Evolutionary conservation across 2,888 invertebrate species (phyloP).

Genomic region (Theodoxus fluviatilis): DNA sequence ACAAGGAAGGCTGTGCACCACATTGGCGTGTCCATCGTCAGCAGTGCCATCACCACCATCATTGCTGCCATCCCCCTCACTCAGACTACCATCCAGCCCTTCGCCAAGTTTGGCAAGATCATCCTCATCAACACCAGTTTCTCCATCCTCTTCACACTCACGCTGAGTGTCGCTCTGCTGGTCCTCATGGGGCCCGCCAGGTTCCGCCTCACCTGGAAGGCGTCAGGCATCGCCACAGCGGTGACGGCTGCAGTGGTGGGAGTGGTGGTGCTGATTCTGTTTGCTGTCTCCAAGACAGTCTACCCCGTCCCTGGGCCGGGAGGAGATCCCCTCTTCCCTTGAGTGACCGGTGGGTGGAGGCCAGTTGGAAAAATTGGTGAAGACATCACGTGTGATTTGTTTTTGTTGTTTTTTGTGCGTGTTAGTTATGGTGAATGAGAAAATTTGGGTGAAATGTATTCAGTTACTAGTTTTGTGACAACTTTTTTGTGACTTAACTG

Average conservation of each 20-base stretch:
- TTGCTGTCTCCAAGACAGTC: constrained; percentile 40
- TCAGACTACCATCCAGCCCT: constrained; percentile 58
- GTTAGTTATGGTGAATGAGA: too few relatives aligned
- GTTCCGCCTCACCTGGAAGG: constrained; percentile 42
- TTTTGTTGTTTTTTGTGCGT: too few relatives aligned
- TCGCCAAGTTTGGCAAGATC: constrained; percentile 60
- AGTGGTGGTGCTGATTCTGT: constrained; percentile 40
- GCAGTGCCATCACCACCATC: constrained; percentile 59
- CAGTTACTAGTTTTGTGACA: too few relatives aligned
- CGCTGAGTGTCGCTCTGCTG: constrained; percentile 54
- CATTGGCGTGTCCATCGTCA: constrained; percentile 58
- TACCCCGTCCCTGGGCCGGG: constrained; percentile 55
- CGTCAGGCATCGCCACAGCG: constrained; percentile 39
- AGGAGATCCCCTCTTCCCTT: constrained; percentile 45
- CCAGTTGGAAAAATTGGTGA: too few relatives aligned
- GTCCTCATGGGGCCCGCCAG: constrained; percentile 50
- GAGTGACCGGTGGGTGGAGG: too few relatives aligned
- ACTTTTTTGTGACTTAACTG: too few relatives aligned
- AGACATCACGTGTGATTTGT: too few relatives aligned
- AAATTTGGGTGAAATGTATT: too few relatives aligned
- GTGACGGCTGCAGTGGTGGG: constrained; percentile 41
- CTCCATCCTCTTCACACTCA: constrained; percentile 55
- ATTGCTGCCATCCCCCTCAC: constrained; percentile 60
- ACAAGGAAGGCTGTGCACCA: constrained; percentile 53
- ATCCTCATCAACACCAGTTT: constrained; percentile 60